Conservation (phyloP, 2,888 invertebrate species). For the Thumatha senex region DNA sequence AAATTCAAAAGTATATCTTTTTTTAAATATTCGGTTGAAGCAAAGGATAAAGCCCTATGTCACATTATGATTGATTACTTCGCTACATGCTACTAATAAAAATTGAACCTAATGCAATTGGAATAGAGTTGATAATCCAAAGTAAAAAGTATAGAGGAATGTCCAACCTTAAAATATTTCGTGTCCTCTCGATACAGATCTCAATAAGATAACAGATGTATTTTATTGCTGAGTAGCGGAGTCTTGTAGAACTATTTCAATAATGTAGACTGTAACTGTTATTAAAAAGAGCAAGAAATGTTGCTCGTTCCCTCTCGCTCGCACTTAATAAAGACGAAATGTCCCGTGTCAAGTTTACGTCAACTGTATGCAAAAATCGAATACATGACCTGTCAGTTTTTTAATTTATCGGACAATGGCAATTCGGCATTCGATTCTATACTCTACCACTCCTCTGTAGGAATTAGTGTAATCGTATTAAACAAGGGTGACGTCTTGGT, state of each 20-base stretch:
- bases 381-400: too few relatives aligned
- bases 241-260: constrained; percentile 1
- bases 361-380: too few relatives aligned
- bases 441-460: too few relatives aligned
- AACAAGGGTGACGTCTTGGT: too few relatives aligned
- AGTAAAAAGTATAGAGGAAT: constrained; percentile 36
- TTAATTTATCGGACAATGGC: too few relatives aligned
- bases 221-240: constrained; percentile 1
- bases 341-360: too few relatives aligned
- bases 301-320: too few relatives aligned
- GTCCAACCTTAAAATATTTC: constrained; percentile 45
- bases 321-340: too few relatives aligned
- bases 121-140: constrained; percentile 6
- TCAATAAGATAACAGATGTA: constrained; percentile 42
- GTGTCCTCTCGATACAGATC: constrained; percentile 47
- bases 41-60: constrained; percentile 37
- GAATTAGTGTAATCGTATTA: too few relatives aligned
- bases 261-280: constrained; percentile 1
- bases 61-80: constrained; percentile 56
- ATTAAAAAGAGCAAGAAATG: too few relatives aligned
- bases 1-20: too few relatives aligned
- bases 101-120: constrained; percentile 6
- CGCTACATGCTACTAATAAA: constrained; percentile 20
- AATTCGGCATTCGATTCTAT: too few relatives aligned
- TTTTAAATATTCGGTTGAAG: constrained; percentile 28